Conservation (phyloP, 2,888 invertebrate genomes). For the Trachelus iudaicus region DNA sequence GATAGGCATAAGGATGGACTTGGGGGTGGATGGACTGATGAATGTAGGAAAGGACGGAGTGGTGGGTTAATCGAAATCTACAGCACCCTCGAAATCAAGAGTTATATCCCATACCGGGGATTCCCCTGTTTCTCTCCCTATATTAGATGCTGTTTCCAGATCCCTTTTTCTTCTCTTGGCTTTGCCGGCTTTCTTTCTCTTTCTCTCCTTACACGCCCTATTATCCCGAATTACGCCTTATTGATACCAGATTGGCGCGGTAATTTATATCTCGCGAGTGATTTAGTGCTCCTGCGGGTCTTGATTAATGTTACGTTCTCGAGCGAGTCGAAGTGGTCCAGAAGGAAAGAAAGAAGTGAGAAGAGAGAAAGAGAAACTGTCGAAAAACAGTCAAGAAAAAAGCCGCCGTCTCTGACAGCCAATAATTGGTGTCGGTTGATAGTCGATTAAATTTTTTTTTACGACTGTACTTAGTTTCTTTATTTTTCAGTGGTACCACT, state of each 20-base stretch:
- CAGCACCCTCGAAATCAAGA: conserved; percentile 45
- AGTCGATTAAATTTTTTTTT: neutral
- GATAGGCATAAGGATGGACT: neutral
- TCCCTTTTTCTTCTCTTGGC: neutral
- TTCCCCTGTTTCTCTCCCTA: conserved; percentile 11
- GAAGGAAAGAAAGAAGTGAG: neutral
- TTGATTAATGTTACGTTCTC: neutral
- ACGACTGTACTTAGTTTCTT: neutral
- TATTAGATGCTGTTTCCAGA: conserved; percentile 3
- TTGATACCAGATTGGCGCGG: conserved; percentile 47
- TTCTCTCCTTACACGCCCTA: conserved; percentile 33
- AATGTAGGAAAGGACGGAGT: conserved; percentile 11
- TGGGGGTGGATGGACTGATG: conserved; percentile 27
- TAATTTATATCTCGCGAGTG: conserved; percentile 46
- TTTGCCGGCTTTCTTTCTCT: too few relatives aligned
- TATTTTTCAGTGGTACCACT: neutral
- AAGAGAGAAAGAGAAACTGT: conserved; percentile 8
- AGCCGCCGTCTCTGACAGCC: neutral
- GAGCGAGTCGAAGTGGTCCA: neutral
- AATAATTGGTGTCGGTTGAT: neutral
- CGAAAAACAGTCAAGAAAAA: conserved; percentile 24
- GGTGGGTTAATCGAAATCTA: conserved; percentile 49
- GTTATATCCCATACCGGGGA: conserved; percentile 39
- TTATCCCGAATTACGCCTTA: conserved; percentile 49
- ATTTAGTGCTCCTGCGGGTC: conserved; percentile 26